Evolutionary conservation across 2,888 invertebrate genomes (phyloP), one percentile per base, ranked within the genome.

Genomic region (Anoplius nigerrimus): DNA sequence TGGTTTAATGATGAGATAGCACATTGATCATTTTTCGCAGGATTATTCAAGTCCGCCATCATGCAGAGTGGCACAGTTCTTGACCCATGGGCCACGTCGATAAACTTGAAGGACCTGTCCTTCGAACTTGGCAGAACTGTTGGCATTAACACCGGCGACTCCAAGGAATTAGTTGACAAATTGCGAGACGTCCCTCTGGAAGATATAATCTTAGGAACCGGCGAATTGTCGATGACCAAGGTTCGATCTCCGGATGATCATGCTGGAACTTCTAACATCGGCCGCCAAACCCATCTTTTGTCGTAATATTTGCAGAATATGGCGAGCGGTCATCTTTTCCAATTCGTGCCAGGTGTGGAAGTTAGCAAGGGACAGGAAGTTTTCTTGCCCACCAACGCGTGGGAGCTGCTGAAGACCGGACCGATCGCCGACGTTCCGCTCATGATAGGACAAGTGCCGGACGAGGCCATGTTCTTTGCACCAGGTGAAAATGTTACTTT

Each of bases 101-200:
- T 83, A 34, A 72, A 74, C 58, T 80, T 87, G 0, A 82, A 70
- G 60, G 82, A 84, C 16, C 53, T 62, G 3, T 86, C 87, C 2
- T 87, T 88, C 62, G 79, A 75, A 66, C 73, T 88, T n/a, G 88
- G 86, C 0, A 82, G 87, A 57, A 64, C 66, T 16, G 75, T 87
- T 34, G 88, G 84, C 8, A 83, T 88, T 20, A 72, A 81, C n/a
- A 84, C 86, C 0, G 77, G 77, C 15, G 82, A 84, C 62, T 75
- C 83, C 0, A 75, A 71, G 13, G 86, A 87, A 63, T 71, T 88
- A 45, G 81, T 87, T 2, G 66, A 81, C 3, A 84, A 79, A 64
- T 69, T 88, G 4, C 77, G 79, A n/a, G 76, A 80, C 48, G 69
- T 84, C 52, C 59, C 79, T 0, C 77, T 78, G 0, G 75, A 75